Conservation (phyloP, 2,797 vertebrate species). For the Rhodeus uyekii region DNA sequence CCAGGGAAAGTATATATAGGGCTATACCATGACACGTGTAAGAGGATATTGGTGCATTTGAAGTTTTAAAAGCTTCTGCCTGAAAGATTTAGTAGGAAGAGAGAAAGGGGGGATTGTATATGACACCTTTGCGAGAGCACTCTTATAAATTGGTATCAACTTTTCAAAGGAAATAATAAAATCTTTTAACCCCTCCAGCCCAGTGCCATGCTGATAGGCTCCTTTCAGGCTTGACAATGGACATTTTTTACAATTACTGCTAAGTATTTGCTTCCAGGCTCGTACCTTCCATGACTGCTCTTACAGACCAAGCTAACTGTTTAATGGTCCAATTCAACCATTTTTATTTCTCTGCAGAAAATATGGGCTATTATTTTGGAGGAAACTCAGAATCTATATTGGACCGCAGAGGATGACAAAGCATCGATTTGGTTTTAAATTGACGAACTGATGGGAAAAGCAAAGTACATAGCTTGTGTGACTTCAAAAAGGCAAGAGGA, state of each 20-base stretch:
- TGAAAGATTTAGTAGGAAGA: constrained; percentile 78
- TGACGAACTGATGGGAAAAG: constrained; percentile 74
- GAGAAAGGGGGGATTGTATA: constrained; percentile 67
- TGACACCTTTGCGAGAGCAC: constrained; percentile 70
- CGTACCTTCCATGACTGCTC: constrained; percentile 59
- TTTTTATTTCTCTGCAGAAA: constrained; percentile 69
- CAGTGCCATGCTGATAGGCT: constrained; percentile 68
- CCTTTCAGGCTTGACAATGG: constrained; percentile 66
- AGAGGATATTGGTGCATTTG: constrained; percentile 79
- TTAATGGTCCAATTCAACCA: constrained; percentile 72
- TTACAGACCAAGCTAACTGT: constrained; percentile 58
- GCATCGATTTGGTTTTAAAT: constrained; percentile 66
- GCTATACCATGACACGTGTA: constrained; percentile 77
- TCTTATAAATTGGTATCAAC: constrained; percentile 73
- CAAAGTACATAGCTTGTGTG: constrained; percentile 61
- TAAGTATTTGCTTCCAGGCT: constrained; percentile 59
- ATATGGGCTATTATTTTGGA: constrained; percentile 71
- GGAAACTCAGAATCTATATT: constrained; percentile 65
- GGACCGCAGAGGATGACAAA: constrained; percentile 68
- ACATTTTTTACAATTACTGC: constrained; percentile 70
- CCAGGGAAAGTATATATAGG: constrained; percentile 70
- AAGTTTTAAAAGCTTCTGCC: constrained; percentile 84
- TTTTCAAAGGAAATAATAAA: constrained; percentile 81
- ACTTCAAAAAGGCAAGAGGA: constrained; percentile 56
- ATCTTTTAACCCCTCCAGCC: constrained; percentile 51